phyloP scores from a whole-genome alignment of 2,113 vertebrate genomes.

The Anseranas semipalmata region DNA sequence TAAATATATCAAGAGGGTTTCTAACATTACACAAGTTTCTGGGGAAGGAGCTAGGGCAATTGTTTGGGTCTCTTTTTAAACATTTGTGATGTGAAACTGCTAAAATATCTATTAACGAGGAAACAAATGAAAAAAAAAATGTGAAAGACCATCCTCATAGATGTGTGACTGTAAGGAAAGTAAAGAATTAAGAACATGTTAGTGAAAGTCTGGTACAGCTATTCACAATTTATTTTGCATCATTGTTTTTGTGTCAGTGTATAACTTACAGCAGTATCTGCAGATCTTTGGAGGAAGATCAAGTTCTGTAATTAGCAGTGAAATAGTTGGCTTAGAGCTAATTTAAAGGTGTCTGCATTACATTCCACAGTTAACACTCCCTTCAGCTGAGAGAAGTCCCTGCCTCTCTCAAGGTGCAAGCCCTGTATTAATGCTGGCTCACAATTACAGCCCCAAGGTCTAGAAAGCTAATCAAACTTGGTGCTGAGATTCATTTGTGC shows the following conservation, averaged over 20 bases:
- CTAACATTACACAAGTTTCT: background rate
- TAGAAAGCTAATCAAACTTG: background rate
- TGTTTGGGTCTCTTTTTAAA: background rate
- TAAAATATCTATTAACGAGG: background rate
- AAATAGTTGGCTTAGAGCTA: background rate
- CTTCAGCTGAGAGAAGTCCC: background rate
- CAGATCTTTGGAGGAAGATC: background rate
- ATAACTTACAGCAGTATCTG: background rate
- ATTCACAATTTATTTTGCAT: background rate
- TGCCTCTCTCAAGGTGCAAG: background rate
- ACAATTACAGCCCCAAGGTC: background rate
- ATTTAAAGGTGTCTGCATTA: background rate
- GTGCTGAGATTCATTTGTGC: background rate
- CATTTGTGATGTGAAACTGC: background rate
- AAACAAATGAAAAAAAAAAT: background rate
- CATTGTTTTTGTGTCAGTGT: background rate
- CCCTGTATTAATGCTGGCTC: background rate
- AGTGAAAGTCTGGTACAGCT: background rate
- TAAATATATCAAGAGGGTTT: background rate
- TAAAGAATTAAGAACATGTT: background rate
- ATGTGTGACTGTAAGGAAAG: background rate
- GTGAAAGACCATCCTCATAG: background rate
- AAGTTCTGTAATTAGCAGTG: background rate
- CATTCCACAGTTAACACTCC: background rate
- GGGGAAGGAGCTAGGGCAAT: background rate